Base-by-base conservation (phyloP, 2,888 invertebrate genomes). In the Napeogenes sylphis region DNA sequence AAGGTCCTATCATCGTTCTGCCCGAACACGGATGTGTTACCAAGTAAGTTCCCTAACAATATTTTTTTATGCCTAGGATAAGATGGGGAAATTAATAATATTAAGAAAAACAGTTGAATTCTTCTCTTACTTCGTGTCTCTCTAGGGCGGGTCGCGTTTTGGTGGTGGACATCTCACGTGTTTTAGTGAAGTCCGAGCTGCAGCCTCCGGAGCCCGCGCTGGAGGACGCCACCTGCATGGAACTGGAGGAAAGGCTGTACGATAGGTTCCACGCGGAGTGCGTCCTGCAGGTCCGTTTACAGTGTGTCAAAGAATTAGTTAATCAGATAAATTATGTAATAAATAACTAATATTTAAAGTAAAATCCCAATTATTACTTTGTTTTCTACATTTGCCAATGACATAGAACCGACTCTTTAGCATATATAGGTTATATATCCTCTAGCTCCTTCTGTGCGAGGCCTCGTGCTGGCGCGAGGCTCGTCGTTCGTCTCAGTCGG, bases 151-250 rank as follows among this genome's bases (percentile, higher is more conserved):
- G 95, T 5, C 93, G 93, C 72, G 90, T 95, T 35, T 84, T 96
- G 75, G 91, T 96, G 13, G 61, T 95, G 21, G 96, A 96, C 81
- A 87, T 95, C 47, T 95, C 95, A 35, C 92, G 94, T 56, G 85
- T 95, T 65, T 88, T 91, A 45, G 84, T 96, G 6, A 93, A 92
- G 71, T 95, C 95, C 13, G 96, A 96, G 76, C 82, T 96, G 58
- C 95, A 95, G 76, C 93, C 94, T 0, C 84, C 91, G 0, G 92
- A 93, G 67, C 83, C 93, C 58, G 92, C 93, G 10, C 82, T 94
- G 1, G 95, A 96, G 79, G 94, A 95, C 74, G 94, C 94, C 0
- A 96, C 96, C 0, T 94, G 94, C 73, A 95, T 95, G 93, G 96
- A 96, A 84, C 81, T 96, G 61, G 96, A 96, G 74, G 95, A 96